Base-by-base conservation (phyloP, 2,797 vertebrate genomes). In the Spondyliosoma cantharus region DNA sequence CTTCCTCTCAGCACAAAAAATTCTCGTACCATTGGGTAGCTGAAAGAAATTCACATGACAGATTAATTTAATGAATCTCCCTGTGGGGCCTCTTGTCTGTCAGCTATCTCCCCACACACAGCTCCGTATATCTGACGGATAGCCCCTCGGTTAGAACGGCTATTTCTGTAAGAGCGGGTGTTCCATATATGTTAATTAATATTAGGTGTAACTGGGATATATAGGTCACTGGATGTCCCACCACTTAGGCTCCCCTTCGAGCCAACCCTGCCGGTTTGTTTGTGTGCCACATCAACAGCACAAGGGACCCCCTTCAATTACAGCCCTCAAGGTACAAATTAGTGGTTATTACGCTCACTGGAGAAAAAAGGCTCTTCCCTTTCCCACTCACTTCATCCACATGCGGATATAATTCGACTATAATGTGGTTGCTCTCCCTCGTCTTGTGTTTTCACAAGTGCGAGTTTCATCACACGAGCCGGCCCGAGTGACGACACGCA, bases 21-120 rank as follows among this genome's bases (percentile, higher is more conserved):
- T 75, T 48, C 11, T 62, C 32, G 59, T 68, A 68, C 74, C 78
- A 65, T 56, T 64, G 68, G 43, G 71, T 78, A 69, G 64, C 53
- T 76, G 75, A 76, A 85, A 66, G 72, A 88, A 78, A 83, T 83
- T 86, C 82, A 90, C 74, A 82, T 88, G 87, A 88, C 83, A 67
- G 73, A 90, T 88, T 91, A 19, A 80, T 90, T 86, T 74, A 87
- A 90, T 81, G 81, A 87, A 71, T 68, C 77, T 79, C 68, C 83
- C 81, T 64, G 29, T 87, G 81, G 64, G 66, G 68, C 54, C 46
- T 72, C 64, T 60, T 85, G 79, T 87, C 78, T 78, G 71, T 85
- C 78, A 85, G 71, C 54, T 59, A 60, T 81, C 52, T 85, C 59
- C 59, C 60, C 29, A 11, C 49, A 86, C 73, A 83, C 25, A 63